Evolutionary conservation across 2,888 invertebrate species (phyloP).

Genomic region (Dryobotodes eremita): DNA sequence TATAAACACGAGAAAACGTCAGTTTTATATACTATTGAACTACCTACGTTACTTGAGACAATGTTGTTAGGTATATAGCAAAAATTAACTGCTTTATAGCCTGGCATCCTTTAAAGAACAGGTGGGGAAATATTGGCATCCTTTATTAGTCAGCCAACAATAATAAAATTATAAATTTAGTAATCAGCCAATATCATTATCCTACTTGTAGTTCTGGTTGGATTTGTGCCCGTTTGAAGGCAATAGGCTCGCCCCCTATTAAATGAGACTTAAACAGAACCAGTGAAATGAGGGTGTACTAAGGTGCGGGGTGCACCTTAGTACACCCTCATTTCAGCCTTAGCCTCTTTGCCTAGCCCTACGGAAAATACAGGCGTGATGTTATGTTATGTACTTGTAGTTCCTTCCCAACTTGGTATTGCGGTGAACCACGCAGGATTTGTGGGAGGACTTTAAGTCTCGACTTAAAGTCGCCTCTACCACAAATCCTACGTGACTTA

Average conservation of each 20-base stretch:
- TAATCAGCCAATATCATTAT: not conserved
- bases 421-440: not conserved
- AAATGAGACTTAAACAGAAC: not conserved
- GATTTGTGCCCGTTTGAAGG: not conserved
- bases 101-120: not conserved
- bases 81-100: not conserved
- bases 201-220: not conserved
- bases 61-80: conserved; percentile 8
- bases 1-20: conserved; percentile 25
- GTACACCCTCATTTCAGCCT: too few species aligned
- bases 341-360: not conserved
- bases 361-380: not conserved
- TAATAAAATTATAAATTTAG: not conserved
- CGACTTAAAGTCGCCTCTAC: too few species aligned
- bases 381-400: not conserved
- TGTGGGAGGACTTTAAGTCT: not conserved
- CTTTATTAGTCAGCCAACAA: not conserved
- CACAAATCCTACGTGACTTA: not conserved
- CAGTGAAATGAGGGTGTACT: not conserved
- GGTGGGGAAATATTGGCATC: not conserved
- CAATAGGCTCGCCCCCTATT: not conserved
- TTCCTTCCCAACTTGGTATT: not conserved
- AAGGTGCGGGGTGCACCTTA: too few species aligned
- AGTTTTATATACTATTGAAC: conserved; percentile 14
- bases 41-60: conserved; percentile 16